A percentile compares a stretch with the other conserved stretches of the same genome.
Evolutionary conservation across 2,113 vertebrate species (phyloP).

Genomic region (Prochilodus magdalenae): DNA sequence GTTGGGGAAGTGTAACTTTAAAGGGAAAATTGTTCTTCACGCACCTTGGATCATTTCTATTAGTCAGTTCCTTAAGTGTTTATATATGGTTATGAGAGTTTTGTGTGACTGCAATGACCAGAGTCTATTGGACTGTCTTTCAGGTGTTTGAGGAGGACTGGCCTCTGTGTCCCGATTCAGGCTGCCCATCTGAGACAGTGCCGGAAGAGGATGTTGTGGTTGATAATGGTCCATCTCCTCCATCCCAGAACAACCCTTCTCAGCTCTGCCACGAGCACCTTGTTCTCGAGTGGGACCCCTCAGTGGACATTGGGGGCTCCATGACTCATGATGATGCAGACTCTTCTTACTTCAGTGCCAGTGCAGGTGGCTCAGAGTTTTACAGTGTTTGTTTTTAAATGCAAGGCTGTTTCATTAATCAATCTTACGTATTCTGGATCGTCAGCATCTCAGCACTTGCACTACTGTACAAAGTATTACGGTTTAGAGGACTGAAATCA

Average conservation of each 20-base stretch:
- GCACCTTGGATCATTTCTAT: no score
- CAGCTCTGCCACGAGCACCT: constrained; percentile 67
- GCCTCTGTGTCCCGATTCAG: constrained; percentile 70
- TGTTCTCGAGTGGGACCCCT: constrained; percentile 89
- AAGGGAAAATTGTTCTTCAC: no score
- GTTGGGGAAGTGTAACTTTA: no score
- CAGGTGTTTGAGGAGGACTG: constrained; percentile 82
- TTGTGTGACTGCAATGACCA: no score
- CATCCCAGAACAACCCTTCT: constrained; percentile 18
- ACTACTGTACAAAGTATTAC: not conserved
- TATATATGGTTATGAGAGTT: no score
- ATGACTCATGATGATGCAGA: constrained; percentile 73
- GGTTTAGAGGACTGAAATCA: no score
- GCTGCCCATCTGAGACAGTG: constrained; percentile 72
- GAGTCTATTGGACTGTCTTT: no score
- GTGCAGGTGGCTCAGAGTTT: constrained; percentile 59
- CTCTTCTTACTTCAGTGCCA: constrained; percentile 72
- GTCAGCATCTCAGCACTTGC: no score
- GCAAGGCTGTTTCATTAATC: not conserved
- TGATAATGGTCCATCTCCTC: constrained; percentile 31
- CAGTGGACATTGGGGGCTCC: constrained; percentile 83
- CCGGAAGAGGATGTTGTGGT: constrained; percentile 64
- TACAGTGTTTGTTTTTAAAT: not conserved
- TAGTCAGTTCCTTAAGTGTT: no score
- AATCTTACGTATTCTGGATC: no score